A percentile compares a stretch with the other conserved stretches of the same genome.
These are phyloP conservation scores for Crotophaga sulcirostris DNA, from an alignment of 2,113 vertebrate genomes.

Conservation along the genomic window DNA sequence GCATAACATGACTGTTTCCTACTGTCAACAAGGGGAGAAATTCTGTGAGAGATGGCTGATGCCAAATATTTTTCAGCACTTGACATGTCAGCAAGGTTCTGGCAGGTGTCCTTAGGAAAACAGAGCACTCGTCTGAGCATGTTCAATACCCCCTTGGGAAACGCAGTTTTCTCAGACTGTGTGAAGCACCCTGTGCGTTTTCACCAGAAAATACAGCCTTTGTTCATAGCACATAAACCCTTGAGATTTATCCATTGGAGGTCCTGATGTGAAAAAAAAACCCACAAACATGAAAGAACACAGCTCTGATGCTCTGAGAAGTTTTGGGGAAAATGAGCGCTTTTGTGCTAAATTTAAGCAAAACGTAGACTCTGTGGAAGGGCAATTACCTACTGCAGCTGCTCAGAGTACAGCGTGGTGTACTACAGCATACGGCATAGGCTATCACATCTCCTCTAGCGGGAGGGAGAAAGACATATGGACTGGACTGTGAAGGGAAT, in stretches of 20 bases:
- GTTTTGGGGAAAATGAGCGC: background rate
- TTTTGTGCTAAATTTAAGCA: background rate
- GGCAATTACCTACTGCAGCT: background rate
- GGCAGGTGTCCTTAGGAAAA: slow-evolving; percentile 61
- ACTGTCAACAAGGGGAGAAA: slow-evolving; percentile 21
- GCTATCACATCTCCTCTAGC: background rate
- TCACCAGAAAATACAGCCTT: background rate
- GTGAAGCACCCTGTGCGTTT: background rate
- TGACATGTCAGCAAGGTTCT: slow-evolving; percentile 44
- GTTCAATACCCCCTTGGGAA: slow-evolving; percentile 49
- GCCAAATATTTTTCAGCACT: slow-evolving; percentile 52
- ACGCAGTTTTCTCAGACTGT: background rate
- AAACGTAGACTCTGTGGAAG: background rate
- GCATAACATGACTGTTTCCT: slow-evolving; percentile 50
- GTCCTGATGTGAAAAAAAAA: background rate
- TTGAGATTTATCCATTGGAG: background rate
- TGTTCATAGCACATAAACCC: background rate
- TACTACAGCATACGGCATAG: background rate
- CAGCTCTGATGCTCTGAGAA: background rate
- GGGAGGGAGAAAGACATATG: background rate
- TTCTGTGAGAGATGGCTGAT: background rate
- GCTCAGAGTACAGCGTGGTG: background rate
- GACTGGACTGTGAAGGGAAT: background rate
- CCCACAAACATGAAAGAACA: background rate
- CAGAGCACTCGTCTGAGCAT: slow-evolving; percentile 39